Evolutionary conservation across 1,140 invertebrate genomes (phyloP).

Genomic region (Aphelinus atriplicis): DNA sequence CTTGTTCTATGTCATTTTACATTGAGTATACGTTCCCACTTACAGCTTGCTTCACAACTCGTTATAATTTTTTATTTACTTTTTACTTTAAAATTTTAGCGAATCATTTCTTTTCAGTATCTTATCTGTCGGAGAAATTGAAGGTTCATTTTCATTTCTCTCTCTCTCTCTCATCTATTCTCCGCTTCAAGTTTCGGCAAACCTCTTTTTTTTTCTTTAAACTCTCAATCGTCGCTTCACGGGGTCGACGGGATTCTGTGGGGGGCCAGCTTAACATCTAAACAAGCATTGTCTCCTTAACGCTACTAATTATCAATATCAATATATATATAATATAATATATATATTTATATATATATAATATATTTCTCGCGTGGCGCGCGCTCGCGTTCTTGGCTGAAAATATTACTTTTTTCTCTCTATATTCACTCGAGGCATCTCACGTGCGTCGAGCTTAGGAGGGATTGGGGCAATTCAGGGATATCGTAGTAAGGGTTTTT

Average conservation of each 20-base stretch:
- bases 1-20: constrained; percentile 38
- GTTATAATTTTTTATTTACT: constrained; percentile 39
- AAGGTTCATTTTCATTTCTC: constrained; percentile 25
- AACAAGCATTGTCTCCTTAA: constrained; percentile 55
- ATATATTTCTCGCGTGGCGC: constrained; percentile 38
- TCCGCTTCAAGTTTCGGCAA: constrained; percentile 21
- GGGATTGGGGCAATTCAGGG: constrained; percentile 19
- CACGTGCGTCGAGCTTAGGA: constrained; percentile 3
- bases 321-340: constrained; percentile 45
- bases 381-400: constrained; percentile 26
- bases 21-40: constrained; percentile 40
- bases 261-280: constrained; percentile 54
- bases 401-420: constrained; percentile 27
- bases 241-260: constrained; percentile 49
- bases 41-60: constrained; percentile 41
- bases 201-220: constrained; percentile 18
- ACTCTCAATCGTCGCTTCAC: constrained; percentile 48
- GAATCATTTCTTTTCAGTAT: constrained; percentile 17
- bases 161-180: constrained; percentile 30
- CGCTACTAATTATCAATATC: constrained; percentile 39
- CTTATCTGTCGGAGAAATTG: constrained; percentile 20
- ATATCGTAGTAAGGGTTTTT: constrained; percentile 8
- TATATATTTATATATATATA: constrained; percentile 50
- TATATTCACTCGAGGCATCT: constrained; percentile 14
- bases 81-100: constrained; percentile 38